Conservation (phyloP, 2,113 vertebrate species). For the Trematomus loennbergii region DNA sequence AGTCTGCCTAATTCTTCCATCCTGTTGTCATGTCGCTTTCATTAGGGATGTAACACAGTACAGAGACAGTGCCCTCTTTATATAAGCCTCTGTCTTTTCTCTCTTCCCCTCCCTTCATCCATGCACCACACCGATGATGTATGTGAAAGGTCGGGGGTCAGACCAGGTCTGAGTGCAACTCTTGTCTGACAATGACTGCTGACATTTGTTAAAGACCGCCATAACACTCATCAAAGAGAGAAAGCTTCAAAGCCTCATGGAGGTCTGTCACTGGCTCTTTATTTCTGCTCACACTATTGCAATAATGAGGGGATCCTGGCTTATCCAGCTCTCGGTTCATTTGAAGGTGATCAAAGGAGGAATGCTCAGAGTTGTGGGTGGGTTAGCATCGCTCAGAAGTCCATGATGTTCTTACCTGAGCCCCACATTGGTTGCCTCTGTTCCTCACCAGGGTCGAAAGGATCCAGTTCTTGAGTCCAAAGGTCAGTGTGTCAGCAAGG, state of each 20-base stretch:
- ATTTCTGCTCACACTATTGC: slow-evolving; percentile 56
- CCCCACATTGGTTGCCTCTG: slow-evolving; percentile 73
- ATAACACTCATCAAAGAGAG: slow-evolving; percentile 60
- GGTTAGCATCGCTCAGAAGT: slow-evolving; percentile 23
- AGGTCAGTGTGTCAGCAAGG: slow-evolving; percentile 43
- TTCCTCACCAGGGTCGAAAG: slow-evolving; percentile 20
- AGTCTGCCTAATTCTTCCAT: not conserved
- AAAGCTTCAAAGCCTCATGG: slow-evolving; percentile 47
- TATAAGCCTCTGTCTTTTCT: slow-evolving; percentile 2
- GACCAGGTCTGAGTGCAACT: slow-evolving; percentile 24
- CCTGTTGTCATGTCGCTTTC: not conserved
- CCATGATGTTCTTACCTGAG: slow-evolving; percentile 73
- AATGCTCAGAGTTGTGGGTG: slow-evolving; percentile 28
- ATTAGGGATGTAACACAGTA: not conserved
- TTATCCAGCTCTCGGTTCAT: slow-evolving; percentile 39
- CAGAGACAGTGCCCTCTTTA: not conserved
- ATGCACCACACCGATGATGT: slow-evolving; percentile 26
- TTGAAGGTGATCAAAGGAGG: slow-evolving; percentile 67
- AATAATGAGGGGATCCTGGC: slow-evolving; percentile 55
- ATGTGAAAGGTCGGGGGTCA: slow-evolving; percentile 54
- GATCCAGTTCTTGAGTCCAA: slow-evolving; percentile 50
- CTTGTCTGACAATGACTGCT: slow-evolving; percentile 26
- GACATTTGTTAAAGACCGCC: slow-evolving; percentile 31
- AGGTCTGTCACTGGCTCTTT: slow-evolving; percentile 43
- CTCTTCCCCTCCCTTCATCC: not conserved